Evolutionary conservation across 2,888 invertebrate genomes (phyloP), one percentile per base, ranked within the genome.

Genomic region (Cylloceria caligata): DNA sequence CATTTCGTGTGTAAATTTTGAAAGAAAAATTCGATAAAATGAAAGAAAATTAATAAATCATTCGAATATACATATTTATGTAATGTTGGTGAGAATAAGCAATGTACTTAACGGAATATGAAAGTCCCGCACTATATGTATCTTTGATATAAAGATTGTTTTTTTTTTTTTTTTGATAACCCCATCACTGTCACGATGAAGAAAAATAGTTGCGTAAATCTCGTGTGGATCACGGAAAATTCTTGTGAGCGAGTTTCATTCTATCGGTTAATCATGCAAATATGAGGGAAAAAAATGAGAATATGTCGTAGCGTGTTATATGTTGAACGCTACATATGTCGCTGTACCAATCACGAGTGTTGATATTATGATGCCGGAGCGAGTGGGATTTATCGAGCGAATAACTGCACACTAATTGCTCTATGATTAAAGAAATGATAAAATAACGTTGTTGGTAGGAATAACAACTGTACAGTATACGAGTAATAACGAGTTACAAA

Each of bases 391-490:
- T 47, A 49, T 73, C 47, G 69, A 72, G 52, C 57, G 55, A 62
- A 73, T 82, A 65, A 71, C 79, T 72, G 76, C 49, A 64, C 39
- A 57, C 34, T 67, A 73, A 71, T 78, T 65, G 74, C 64, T 47
- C 49, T 13, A 64, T 69, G 64, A 74, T 78, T 74, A 64, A 69
- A 64, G 67, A 55, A 68, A 73, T 64, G 36, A n/a, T 57, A 69
- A 65, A 67, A 71, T 71, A 19, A 36, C 57, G 2, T 1, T 42
- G 67, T 67, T n/a, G 27, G 24, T 47, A 47, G 57, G 21, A 62
- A 68, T 71, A 71, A 45, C 7, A 24, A 57, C 24, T 30, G 65
- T 42, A 27, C 42, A 24, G 21, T 19, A n/a, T 21, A 24, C 45
- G 13, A 27, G n/a, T n/a, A n/a, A n/a, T n/a, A n/a, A n/a, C n/a